Conservation (phyloP, 2,888 invertebrate genomes). For the Drosophila multiciliata region DNA sequence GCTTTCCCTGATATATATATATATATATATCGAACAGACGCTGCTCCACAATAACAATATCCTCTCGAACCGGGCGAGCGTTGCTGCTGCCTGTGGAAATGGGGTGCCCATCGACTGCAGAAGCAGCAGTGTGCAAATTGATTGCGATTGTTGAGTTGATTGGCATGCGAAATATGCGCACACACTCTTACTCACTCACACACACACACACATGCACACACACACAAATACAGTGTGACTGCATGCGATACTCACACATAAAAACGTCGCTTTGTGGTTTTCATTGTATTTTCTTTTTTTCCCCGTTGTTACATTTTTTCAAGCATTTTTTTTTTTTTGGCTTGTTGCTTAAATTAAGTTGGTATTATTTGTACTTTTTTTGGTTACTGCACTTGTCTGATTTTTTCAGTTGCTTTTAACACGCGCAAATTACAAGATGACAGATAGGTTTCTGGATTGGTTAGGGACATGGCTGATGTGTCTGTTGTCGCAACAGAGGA, state of each 20-base stretch:
- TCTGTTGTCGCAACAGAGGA: not conserved
- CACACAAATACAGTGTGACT: constrained; percentile 31
- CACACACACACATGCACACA: not conserved
- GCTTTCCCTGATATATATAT: constrained; percentile 56
- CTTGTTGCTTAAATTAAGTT: constrained; percentile 61
- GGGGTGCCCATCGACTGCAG: constrained; percentile 43
- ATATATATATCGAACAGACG: constrained; percentile 27
- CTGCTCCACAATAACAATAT: constrained; percentile 65
- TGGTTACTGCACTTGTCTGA: constrained; percentile 1
- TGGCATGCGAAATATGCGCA: constrained; percentile 75
- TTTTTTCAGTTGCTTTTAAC: constrained; percentile 25
- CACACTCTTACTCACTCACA: constrained; percentile 10
- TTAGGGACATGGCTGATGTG: constrained; percentile 1
- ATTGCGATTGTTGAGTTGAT: constrained; percentile 82
- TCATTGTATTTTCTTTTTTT: constrained; percentile 53
- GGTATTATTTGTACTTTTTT: constrained; percentile 38
- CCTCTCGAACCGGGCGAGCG: constrained; percentile 40
- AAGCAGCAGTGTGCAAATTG: constrained; percentile 70
- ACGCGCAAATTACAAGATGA: constrained; percentile 42
- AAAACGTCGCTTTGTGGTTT: constrained; percentile 71
- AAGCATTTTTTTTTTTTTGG: constrained; percentile 48
- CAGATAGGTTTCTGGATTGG: constrained; percentile 37
- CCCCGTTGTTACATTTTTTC: constrained; percentile 30
- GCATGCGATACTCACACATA: constrained; percentile 68
- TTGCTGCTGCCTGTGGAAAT: constrained; percentile 5